A percentile compares a stretch with the other conserved stretches of the same genome.
Conservation (phyloP, 2,113 vertebrate species). For the Hippolais icterina region DNA sequence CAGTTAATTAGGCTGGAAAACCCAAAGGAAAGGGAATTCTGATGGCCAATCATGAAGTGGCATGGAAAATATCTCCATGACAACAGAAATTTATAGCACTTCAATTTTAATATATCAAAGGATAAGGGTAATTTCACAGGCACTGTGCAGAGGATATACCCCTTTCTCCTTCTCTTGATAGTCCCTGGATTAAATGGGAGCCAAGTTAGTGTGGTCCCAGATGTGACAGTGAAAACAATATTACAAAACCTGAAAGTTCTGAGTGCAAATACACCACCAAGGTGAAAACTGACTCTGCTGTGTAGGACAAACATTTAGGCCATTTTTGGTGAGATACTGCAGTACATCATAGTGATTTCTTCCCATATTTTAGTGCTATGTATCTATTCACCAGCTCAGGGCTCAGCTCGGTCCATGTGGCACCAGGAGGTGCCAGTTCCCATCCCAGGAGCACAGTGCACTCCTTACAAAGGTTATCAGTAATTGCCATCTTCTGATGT, state of each 20-base stretch:
- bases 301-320: background rate
- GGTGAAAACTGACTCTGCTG: background rate
- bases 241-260: background rate
- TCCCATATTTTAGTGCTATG: background rate
- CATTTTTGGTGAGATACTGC: background rate
- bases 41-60: slow-evolving; percentile 28
- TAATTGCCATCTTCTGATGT: background rate
- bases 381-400: background rate
- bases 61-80: slow-evolving; percentile 70
- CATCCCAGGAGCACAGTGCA: background rate
- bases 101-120: slow-evolving; percentile 74
- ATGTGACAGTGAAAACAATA: background rate
- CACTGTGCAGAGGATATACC: background rate
- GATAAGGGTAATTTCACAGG: slow-evolving; percentile 64
- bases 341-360: background rate
- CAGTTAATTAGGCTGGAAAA: slow-evolving; percentile 75
- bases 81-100: slow-evolving; percentile 72
- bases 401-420: accelerated
- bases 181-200: slow-evolving; percentile 10
- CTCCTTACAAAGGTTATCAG: background rate
- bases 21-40: slow-evolving; percentile 73
- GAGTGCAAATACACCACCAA: background rate
- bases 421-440: background rate
- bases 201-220: background rate
- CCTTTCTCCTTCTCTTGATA: background rate